Evolutionary conservation across 92 coral and sea anemone genomes (phyloP), one percentile per base, ranked within the genome.

Genomic region (Porites cylindrica): DNA sequence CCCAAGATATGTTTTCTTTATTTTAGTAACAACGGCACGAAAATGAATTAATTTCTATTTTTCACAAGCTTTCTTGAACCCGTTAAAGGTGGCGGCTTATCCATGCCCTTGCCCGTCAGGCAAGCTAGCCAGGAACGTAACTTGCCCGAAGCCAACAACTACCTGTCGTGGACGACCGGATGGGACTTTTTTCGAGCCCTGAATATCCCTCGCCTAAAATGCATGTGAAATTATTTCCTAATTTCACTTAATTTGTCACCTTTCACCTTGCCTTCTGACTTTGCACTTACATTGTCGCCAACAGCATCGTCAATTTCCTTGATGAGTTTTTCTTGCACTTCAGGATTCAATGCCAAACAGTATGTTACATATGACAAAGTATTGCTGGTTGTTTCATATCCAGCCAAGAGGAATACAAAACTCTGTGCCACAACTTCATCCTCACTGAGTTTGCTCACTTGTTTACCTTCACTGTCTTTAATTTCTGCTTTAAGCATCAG

Each of bases 331-430:
- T 88, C 88, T 51, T 88, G 91, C 66, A 66, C 77, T 11, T 88
- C 91, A 63, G 91, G 91, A 82, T 88, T 88, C 69, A 88, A 6
- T 2, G 91, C 91, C 16, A 88, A 82, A 20, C 67, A 61, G 77
- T 81, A 88, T 2, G 88, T 66, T 9, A 87, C 73, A 61, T 82
- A 88, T n/a, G 91, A 87, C 51, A 88, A 52, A 21, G 91, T 58
- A 81, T 88, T 88, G 67, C 91, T 82, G 43, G 91, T 81, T 9
- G 91, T 88, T 68, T 88, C 91, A 47, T 88, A 80, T 50, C 91
- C 91, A n/a, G 91, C 91, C 68, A 88, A 70, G 26, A 88, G 82
- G 77, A 88, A 88, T 9, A 82, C 73, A 23, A 88, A 72, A 43
- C 51, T 81, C 62, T 88, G 91, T 2, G 87, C 87, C 63, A 88